phyloP scores from a whole-genome alignment of 2,888 invertebrate species.

The Rapana venosa region DNA sequence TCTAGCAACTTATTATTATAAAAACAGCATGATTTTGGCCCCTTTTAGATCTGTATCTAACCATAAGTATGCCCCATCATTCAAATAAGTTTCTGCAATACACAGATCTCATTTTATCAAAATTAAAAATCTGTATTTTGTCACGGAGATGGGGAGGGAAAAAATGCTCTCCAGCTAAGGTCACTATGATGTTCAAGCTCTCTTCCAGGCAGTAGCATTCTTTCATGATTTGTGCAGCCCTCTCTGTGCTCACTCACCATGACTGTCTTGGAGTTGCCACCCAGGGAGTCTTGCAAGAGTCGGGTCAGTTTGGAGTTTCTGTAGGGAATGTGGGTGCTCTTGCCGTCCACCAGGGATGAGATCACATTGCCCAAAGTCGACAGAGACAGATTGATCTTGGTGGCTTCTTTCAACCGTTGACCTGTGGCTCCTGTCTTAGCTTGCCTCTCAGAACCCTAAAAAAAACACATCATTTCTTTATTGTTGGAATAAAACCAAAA shows the following conservation, averaged over 20 bases:
- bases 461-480: no score
- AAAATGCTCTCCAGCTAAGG: not conserved
- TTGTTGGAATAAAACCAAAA: no score
- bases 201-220: no score
- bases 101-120: no score
- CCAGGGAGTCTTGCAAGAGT: conserved; percentile 94
- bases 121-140: no score
- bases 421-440: conserved; percentile 97
- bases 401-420: conserved; percentile 94
- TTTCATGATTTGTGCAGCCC: no score
- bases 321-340: conserved; percentile 97
- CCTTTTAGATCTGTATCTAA: no score
- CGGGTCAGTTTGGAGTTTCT: conserved; percentile 96
- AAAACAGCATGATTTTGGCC: no score
- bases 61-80: no score
- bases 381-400: conserved; percentile 97
- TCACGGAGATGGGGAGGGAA: not conserved
- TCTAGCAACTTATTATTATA: no score
- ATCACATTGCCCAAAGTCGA: conserved; percentile 99
- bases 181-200: not conserved
- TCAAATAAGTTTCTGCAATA: no score
- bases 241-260: conserved; percentile 75
- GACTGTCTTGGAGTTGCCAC: conserved; percentile 87
- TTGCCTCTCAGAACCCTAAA: conserved; percentile 82
- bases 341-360: conserved; percentile 97